A percentile compares a stretch with the other conserved stretches of the same genome.
phyloP scores from a whole-genome alignment of 2,888 invertebrate species.

The Sylvicola cinctus region DNA sequence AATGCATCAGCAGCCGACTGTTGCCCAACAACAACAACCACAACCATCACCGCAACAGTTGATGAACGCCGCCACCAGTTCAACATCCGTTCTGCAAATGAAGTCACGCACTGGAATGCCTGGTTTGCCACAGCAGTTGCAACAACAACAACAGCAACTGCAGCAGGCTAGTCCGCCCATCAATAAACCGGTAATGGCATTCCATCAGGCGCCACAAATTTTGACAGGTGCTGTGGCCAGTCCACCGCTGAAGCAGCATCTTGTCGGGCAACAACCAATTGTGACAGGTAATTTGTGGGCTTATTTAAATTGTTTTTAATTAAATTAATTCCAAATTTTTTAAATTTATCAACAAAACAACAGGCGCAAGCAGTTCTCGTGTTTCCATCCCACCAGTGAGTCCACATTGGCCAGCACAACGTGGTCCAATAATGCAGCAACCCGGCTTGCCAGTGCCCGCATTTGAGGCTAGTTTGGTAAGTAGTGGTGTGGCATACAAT shows the following conservation, averaged over 20 bases:
- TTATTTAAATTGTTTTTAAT: no score
- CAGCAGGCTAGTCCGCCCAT: background rate
- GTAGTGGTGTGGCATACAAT: conserved; percentile 14
- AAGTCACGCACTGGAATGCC: background rate
- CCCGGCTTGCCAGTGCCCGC: conserved; percentile 35
- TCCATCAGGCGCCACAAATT: conserved; percentile 24
- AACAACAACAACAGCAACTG: conserved; percentile 8
- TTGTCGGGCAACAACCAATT: conserved; percentile 25
- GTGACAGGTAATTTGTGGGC: conserved; percentile 21
- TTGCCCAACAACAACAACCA: conserved; percentile 8
- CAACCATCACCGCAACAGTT: conserved; percentile 6
- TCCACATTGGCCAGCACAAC: conserved; percentile 32
- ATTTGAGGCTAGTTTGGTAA: conserved; percentile 51
- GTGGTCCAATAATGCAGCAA: conserved; percentile 30
- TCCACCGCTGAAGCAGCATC: conserved; percentile 29
- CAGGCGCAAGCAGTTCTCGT: conserved; percentile 29
- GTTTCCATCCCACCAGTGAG: conserved; percentile 38
- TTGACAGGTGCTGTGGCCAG: conserved; percentile 32
- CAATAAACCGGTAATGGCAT: conserved; percentile 19
- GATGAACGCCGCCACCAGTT: background rate
- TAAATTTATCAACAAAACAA: no score
- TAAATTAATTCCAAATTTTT: background rate
- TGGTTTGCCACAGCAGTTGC: conserved; percentile 7
- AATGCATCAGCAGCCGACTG: conserved; percentile 1
- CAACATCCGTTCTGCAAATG: background rate